phyloP scores from a whole-genome alignment of 2,888 invertebrate genomes.

The Agrilus cyanescens region DNA sequence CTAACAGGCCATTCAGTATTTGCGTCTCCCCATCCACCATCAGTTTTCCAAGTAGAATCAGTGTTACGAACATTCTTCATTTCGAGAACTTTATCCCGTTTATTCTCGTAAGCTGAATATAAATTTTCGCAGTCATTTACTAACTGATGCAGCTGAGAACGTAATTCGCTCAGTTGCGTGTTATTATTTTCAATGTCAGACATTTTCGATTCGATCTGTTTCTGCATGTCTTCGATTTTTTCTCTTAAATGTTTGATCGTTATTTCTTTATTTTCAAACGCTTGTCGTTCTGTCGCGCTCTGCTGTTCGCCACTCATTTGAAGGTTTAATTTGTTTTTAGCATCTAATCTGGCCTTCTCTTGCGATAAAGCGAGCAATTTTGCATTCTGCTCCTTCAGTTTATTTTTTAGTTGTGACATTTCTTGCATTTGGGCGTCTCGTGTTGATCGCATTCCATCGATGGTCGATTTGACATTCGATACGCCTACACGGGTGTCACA shows the following conservation, averaged over 20 bases:
- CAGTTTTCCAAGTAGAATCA: constrained; percentile 48
- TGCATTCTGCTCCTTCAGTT: constrained; percentile 75
- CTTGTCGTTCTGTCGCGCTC: constrained; percentile 45
- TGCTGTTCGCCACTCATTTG: constrained; percentile 35
- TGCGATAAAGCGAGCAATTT: constrained; percentile 68
- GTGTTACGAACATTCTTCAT: constrained; percentile 33
- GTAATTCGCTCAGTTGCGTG: constrained; percentile 60
- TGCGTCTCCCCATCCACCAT: constrained; percentile 44
- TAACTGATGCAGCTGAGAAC: constrained; percentile 52
- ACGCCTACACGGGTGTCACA: constrained; percentile 77
- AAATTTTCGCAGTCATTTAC: constrained; percentile 56
- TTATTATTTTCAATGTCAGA: constrained; percentile 73
- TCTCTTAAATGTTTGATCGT: constrained; percentile 46
- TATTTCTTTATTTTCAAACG: constrained; percentile 55
- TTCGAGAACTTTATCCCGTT: constrained; percentile 38
- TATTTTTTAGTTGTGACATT: constrained; percentile 69
- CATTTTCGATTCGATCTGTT: constrained; percentile 68
- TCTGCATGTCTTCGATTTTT: constrained; percentile 64
- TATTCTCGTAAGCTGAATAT: constrained; percentile 57
- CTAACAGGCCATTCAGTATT: constrained; percentile 39
- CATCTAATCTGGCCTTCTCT: constrained; percentile 64
- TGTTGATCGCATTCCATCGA: constrained; percentile 90
- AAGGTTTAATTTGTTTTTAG: constrained; percentile 49
- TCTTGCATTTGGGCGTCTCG: constrained; percentile 83
- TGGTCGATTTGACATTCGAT: constrained; percentile 84